These are phyloP conservation scores for Ursus arctos DNA, from an alignment of 2,113 vertebrate species.

Conservation along the genomic window DNA sequence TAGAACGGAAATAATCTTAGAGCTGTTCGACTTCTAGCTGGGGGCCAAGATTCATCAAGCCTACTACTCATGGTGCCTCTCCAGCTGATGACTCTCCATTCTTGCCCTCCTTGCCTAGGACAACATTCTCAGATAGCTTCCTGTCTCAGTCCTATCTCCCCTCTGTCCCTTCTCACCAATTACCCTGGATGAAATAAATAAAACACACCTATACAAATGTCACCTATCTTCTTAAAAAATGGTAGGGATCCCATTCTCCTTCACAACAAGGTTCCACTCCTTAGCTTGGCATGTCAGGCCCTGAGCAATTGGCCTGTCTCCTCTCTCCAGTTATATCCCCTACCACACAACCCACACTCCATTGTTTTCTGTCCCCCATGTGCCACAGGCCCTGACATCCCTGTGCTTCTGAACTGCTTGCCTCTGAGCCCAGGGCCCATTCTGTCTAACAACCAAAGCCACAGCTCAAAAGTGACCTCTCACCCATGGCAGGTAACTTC, in stretches of 20 bases:
- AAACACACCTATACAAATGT: neutral
- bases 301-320: neutral
- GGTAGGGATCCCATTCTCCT: neutral
- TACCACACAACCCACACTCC: too few relatives aligned
- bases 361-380: too few relatives aligned
- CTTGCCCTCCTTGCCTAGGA: neutral
- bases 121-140: neutral
- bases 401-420: neutral
- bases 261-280: neutral
- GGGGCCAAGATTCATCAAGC: neutral
- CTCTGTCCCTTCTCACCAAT: neutral
- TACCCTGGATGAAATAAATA: neutral
- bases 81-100: neutral
- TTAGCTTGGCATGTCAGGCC: neutral
- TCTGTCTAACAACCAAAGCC: neutral
- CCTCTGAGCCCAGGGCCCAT: neutral
- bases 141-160: neutral
- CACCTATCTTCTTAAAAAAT: neutral
- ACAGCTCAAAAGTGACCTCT: neutral
- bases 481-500: neutral
- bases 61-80: neutral
- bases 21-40: neutral
- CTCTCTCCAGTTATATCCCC: neutral
- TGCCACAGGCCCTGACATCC: neutral
- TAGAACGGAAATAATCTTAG: neutral